Percentiles rank a stretch among this genome's conserved stretches.
Conservation (phyloP, 53 echinoderm and acorn worm species). For the Echinometra lucunter region DNA sequence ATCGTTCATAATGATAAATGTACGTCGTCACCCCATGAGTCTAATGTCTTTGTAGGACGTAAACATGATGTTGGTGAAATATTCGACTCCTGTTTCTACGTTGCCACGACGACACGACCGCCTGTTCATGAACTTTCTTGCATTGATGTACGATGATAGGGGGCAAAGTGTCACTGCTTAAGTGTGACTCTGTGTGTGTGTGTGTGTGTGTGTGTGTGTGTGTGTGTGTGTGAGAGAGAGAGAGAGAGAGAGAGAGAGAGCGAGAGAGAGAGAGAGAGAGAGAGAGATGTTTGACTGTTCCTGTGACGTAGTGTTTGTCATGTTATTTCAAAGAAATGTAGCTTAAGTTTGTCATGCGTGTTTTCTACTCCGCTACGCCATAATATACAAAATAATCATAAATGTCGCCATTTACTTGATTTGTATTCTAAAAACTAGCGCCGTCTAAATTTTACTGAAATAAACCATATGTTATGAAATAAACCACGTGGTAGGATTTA, state of each 20-base stretch:
- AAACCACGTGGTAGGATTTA: too few species aligned
- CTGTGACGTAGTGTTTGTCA: slow-evolving; percentile 23
- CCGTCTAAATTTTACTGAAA: too few species aligned
- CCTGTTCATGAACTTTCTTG: slow-evolving; percentile 5
- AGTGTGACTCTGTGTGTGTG: neutral
- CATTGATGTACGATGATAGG: neutral
- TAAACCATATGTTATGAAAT: too few species aligned
- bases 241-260: too few species aligned
- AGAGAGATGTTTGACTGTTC: neutral
- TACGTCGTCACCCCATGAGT: neutral
- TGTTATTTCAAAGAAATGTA: neutral
- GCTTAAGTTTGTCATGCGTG: neutral
- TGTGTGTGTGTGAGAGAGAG: too few species aligned
- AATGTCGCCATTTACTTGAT: too few species aligned
- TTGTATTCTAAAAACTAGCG: too few species aligned
- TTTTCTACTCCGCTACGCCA: too few species aligned
- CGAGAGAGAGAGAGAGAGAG: too few species aligned
- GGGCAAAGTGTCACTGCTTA: slow-evolving; percentile 3
- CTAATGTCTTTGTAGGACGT: slow-evolving; percentile 40
- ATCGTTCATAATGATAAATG: neutral
- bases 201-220: too few species aligned
- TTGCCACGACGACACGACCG: neutral
- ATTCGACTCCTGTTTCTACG: neutral
- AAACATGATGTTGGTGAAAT: slow-evolving; percentile 15
- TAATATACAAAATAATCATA: too few species aligned